These are phyloP conservation scores for Argentina silus DNA, from an alignment of 2,797 vertebrate species.

Conservation along the genomic window DNA sequence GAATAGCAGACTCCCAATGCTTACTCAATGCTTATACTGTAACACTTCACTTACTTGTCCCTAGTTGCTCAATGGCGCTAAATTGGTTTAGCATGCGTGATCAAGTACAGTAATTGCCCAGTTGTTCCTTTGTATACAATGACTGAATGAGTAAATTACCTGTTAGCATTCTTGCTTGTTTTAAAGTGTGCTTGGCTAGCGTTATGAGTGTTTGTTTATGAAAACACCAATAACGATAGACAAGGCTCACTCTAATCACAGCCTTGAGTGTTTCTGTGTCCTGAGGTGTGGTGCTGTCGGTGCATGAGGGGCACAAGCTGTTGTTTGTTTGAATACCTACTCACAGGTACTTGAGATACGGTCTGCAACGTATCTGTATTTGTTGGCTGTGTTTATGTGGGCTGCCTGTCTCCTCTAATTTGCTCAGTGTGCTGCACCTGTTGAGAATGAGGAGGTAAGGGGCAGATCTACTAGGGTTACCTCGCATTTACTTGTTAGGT, in stretches of 20 bases:
- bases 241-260: neutral
- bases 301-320: neutral
- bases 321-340: conserved; percentile 3
- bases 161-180: neutral
- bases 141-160: neutral
- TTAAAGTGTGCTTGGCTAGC: conserved; percentile 9
- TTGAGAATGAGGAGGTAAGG: conserved; percentile 14
- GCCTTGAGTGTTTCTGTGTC: neutral
- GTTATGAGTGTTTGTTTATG: neutral
- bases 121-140: neutral
- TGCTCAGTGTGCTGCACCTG: conserved; percentile 14
- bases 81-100: conserved; percentile 45
- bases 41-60: conserved; percentile 35
- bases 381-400: conserved; percentile 13
- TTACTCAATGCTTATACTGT: neutral
- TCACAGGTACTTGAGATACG: neutral
- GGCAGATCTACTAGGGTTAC: conserved; percentile 16
- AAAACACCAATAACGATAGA: neutral
- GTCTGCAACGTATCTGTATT: neutral
- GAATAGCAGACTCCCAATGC: conserved; percentile 10
- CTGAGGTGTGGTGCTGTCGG: neutral
- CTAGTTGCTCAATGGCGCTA: conserved; percentile 45
- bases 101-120: conserved; percentile 33
- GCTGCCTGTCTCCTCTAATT: conserved; percentile 25
- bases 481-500: neutral